phyloP scores from a whole-genome alignment of 2,797 vertebrate genomes.

The Holocentrus rufus region DNA sequence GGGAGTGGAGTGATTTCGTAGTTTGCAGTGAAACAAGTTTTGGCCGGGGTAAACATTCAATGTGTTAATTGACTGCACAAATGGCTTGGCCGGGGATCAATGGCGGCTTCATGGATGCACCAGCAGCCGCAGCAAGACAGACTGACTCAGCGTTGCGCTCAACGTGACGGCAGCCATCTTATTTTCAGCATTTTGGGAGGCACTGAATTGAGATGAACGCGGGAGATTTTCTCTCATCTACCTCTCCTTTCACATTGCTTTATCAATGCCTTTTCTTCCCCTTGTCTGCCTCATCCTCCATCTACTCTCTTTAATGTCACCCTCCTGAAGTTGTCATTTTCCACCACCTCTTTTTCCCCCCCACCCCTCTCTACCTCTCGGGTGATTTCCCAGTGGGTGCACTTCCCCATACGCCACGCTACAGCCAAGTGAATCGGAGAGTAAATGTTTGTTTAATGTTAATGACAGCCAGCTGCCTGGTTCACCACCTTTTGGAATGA shows the following conservation, averaged over 20 bases:
- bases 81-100: conserved; percentile 64
- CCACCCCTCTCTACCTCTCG: conserved; percentile 47
- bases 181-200: conserved; percentile 54
- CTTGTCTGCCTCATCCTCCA: neutral
- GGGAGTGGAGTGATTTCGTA: conserved; percentile 22
- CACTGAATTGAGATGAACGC: conserved; percentile 40
- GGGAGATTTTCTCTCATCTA: conserved; percentile 31
- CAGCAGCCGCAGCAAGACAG: conserved; percentile 53
- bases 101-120: conserved; percentile 61
- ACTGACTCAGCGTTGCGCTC: conserved; percentile 40
- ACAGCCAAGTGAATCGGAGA: conserved; percentile 56
- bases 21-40: conserved; percentile 41
- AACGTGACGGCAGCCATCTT: conserved; percentile 66
- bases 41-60: conserved; percentile 48
- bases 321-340: conserved; percentile 25
- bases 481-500: conserved; percentile 63
- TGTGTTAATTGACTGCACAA: conserved; percentile 66
- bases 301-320: neutral
- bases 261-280: too few relatives aligned
- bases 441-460: conserved; percentile 67
- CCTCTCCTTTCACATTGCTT: too few relatives aligned
- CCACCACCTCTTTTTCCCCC: conserved; percentile 28
- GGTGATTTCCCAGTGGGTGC: conserved; percentile 52
- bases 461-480: conserved; percentile 65
- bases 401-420: conserved; percentile 38